Conservation (phyloP, 2,888 invertebrate species). For the Chymomyza procnemis region DNA sequence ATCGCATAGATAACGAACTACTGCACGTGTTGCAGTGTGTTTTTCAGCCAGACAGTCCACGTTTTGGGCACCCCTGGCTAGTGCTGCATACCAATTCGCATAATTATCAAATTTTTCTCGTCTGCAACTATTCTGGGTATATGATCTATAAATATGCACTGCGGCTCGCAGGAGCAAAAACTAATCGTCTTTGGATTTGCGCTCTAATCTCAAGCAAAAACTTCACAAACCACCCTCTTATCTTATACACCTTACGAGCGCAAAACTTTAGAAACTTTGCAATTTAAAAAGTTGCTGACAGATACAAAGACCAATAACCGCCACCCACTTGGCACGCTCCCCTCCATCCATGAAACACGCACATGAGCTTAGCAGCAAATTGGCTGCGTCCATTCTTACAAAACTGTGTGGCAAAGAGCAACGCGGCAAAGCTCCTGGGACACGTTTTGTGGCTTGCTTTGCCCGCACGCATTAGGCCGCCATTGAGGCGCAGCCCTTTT, state of each 20-base stretch:
- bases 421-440: slow-evolving; percentile 2
- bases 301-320: background rate
- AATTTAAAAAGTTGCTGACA: slow-evolving; percentile 57
- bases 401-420: background rate
- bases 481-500: background rate
- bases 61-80: slow-evolving; percentile 80
- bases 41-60: slow-evolving; percentile 76
- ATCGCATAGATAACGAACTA: slow-evolving; percentile 79
- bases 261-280: slow-evolving; percentile 46
- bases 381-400: slow-evolving; percentile 1
- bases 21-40: slow-evolving; percentile 81
- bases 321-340: background rate
- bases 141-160: slow-evolving; percentile 79
- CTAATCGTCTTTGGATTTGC: no score
- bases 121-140: slow-evolving; percentile 84
- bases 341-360: background rate
- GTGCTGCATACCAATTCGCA: slow-evolving; percentile 82
- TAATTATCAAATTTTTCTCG: slow-evolving; percentile 82
- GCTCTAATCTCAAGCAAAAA: no score
- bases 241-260: background rate
- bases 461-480: slow-evolving; percentile 1
- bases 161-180: no score
- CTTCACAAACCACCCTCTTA: no score
- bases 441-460: background rate
- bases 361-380: background rate